Conservation (phyloP, 2,113 vertebrate species). For the Burhinus oedicnemus region DNA sequence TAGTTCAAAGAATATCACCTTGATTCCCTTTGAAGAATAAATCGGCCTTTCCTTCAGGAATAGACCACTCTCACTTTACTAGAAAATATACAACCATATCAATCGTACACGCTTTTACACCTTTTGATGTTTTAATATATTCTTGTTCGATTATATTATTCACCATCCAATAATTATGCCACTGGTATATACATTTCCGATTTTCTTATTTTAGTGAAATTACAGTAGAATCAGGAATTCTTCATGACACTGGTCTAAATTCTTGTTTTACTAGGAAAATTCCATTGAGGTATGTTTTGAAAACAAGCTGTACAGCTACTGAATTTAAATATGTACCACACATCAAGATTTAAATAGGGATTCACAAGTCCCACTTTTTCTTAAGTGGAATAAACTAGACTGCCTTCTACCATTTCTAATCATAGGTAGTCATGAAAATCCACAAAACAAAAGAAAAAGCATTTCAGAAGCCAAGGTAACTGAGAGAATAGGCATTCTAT, state of each 20-base stretch:
- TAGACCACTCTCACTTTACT: background rate
- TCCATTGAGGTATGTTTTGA: background rate
- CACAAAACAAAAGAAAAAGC: background rate
- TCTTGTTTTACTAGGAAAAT: background rate
- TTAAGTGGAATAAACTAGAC: background rate
- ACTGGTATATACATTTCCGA: background rate
- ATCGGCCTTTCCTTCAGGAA: background rate
- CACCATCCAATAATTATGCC: background rate
- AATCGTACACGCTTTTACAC: background rate
- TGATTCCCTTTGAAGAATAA: background rate
- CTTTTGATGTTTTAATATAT: background rate
- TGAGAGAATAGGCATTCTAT: background rate
- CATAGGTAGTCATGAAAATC: background rate
- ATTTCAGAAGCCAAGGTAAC: background rate
- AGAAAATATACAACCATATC: background rate
- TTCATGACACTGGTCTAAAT: background rate
- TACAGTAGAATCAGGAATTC: background rate
- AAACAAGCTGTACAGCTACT: background rate
- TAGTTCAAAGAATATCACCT: background rate
- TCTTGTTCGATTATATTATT: background rate
- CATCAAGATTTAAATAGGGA: background rate
- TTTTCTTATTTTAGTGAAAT: background rate
- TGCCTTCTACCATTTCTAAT: background rate
- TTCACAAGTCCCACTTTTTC: background rate
- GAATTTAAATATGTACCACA: slow-evolving; percentile 12